These are phyloP conservation scores for Pristiophorus japonicus DNA, from an alignment of 2,113 vertebrate genomes.

Conservation along the genomic window DNA sequence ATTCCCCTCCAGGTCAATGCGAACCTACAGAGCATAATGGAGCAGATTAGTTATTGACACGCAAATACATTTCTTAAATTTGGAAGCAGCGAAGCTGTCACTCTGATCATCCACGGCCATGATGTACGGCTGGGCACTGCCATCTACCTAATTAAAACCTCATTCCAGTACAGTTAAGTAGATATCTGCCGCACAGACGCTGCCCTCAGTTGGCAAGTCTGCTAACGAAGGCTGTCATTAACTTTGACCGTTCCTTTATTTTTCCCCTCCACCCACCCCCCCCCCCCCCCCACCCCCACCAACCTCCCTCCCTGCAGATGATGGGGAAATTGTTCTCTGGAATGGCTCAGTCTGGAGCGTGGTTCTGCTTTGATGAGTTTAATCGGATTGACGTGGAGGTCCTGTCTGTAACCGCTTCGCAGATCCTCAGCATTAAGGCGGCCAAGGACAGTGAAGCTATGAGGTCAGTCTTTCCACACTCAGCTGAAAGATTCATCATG, in stretches of 20 bases:
- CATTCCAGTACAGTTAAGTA: not conserved
- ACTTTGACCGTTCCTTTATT: not conserved
- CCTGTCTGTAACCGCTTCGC: slow-evolving; percentile 52
- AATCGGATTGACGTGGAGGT: slow-evolving; percentile 52
- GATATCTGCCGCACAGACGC: not conserved
- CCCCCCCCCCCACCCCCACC: not conserved
- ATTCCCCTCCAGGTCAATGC: not conserved
- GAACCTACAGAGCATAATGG: not conserved
- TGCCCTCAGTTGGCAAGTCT: not conserved
- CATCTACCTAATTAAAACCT: not conserved
- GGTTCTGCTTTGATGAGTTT: slow-evolving; percentile 61
- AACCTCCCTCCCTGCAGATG: slow-evolving; percentile 45
- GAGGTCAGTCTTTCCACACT: slow-evolving; percentile 45
- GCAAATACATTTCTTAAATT: not conserved
- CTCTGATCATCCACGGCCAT: slow-evolving; percentile 2
- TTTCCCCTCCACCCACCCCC: not conserved
- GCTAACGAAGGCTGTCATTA: not conserved
- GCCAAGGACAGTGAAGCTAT: slow-evolving; percentile 52
- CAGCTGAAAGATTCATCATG: not conserved
- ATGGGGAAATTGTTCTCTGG: slow-evolving; percentile 54
- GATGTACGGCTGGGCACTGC: not conserved
- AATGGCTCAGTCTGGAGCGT: slow-evolving; percentile 55
- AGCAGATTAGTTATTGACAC: not conserved
- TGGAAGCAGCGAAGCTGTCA: slow-evolving; percentile 13
- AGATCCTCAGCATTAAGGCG: slow-evolving; percentile 53